Evolutionary conservation across 2,797 vertebrate genomes (phyloP), one percentile per base, ranked within the genome.

Genomic region (Peromyscus nudipes): DNA sequence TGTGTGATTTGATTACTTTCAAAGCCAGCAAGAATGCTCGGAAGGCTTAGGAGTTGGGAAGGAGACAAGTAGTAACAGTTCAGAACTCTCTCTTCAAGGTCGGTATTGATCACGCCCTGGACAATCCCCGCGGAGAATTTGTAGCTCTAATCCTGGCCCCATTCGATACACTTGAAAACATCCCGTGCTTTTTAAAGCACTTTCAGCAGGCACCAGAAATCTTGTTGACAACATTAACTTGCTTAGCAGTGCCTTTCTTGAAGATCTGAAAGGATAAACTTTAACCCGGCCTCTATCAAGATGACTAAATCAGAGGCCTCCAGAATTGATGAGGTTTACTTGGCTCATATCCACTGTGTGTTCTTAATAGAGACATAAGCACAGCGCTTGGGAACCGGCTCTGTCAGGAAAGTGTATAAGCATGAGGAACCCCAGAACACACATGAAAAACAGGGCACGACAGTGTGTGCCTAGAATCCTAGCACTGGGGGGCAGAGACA

Each of bases 231-330:
- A 0, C 12, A 31, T 76, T 77, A 34, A 60, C 85, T 88, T 79
- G 92, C 88, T 97, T 83, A 93, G 84, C 88, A 69, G 85, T 73
- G 77, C 29, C 52, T 69, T 94, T 91, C 85, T 91, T 82, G 8
- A 46, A 69, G 94, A 71, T 83, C 81, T 10, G 71, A 57, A 52
- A 65, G 67, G 67, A 73, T 75, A 60, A 92, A 85, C 95, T 88
- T 85, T 65, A 94, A 92, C 93, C 62, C 0, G 1, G 77, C 52
- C 55, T 67, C 77, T 73, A 55, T 94, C 60, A 29, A 82, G 27
- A 60, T 29, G 23, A 2, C 91, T 31, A 52, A 37, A 82, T 67
- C 9, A 69, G 65, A 82, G n/a, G 13, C 21, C 5, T 34, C 62
- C n/a, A 6, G 89, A 16, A 29, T 6, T 13, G 55, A 52, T 1